Base-by-base conservation (phyloP, 1,140 invertebrate genomes). In the Chymomyza costata region DNA sequence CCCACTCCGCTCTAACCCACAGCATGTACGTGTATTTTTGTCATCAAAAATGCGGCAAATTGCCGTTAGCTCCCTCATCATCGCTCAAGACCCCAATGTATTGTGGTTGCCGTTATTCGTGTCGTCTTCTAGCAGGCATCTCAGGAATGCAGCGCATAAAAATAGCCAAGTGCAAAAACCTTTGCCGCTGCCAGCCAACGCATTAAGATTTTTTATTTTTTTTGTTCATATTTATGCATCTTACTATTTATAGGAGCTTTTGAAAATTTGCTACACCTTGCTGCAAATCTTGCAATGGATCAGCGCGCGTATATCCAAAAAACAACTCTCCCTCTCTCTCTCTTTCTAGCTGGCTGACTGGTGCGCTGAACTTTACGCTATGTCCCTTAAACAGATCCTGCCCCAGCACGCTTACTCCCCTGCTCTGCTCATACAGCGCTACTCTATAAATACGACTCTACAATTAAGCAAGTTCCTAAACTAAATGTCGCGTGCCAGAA, bases 121-220 rank as follows among this genome's bases (percentile, higher is more conserved):
- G 60, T 63, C 60, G 62, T 58, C 44, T 49, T 48, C 61, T n/a
- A n/a, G 45, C 31, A 44, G 71, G 73, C 66, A 78, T 78, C 44
- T 63, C 46, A 78, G 66, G 71, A 78, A 78, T 78, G 71, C 66
- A 53, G 32, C 37, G 66, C 62, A 63, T 63, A 37, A 80, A 69
- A 78, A 62, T 62, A 62, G 53, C 54, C 71, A 78, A 78, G 71
- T 78, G 71, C 71, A 78, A 80, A 78, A 78, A 78, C 71, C 71
- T 78, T 78, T 80, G 43, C 39, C 18, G 28, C 15, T n/a, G 13
- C n/a, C 13, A 25, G 21, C 3, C 21, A 25, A 18, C 18, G 31
- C 50, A 47, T 53, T 39, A 38, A 21, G 10, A 28, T 28, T 28
- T 28, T 28, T 28, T 6, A 6, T 28, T 30, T 16, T 37, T 32